phyloP scores from a whole-genome alignment of 2,888 invertebrate genomes.

The Andrena bicolor region DNA sequence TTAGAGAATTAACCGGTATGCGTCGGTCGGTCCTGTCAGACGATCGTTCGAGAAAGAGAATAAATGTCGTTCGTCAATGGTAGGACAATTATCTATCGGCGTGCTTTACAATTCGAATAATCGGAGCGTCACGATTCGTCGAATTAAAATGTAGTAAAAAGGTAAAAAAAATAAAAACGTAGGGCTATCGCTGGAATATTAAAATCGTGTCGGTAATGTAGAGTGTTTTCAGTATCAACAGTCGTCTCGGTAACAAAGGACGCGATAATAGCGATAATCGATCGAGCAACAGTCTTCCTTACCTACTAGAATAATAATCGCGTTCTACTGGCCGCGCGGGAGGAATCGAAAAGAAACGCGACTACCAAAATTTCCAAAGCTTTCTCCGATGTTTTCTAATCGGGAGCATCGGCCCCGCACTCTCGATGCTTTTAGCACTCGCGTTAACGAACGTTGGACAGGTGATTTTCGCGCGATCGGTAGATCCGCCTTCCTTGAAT shows the following conservation, averaged over 20 bases:
- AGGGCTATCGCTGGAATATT: background rate
- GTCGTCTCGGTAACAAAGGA: background rate
- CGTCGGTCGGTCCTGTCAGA: background rate
- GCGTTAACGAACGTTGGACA: background rate
- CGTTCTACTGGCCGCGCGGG: background rate
- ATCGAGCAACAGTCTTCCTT: background rate
- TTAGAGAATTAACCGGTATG: background rate
- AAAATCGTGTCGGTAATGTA: background rate
- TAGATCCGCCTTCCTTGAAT: background rate
- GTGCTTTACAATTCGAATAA: background rate
- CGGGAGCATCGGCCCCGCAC: background rate
- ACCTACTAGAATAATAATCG: background rate
- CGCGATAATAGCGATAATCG: background rate
- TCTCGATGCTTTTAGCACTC: background rate
- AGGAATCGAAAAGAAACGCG: background rate
- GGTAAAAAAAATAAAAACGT: background rate
- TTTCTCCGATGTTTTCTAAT: constrained; percentile 49
- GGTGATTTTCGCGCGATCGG: background rate
- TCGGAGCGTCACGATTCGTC: background rate
- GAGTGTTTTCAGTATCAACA: background rate
- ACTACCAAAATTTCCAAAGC: constrained; percentile 75
- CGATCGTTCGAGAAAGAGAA: background rate
- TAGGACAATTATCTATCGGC: background rate
- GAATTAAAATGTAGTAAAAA: background rate
- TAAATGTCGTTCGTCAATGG: background rate